Evolutionary conservation across 2,797 vertebrate genomes (phyloP).

Genomic region (Lacerta bilineata): DNA sequence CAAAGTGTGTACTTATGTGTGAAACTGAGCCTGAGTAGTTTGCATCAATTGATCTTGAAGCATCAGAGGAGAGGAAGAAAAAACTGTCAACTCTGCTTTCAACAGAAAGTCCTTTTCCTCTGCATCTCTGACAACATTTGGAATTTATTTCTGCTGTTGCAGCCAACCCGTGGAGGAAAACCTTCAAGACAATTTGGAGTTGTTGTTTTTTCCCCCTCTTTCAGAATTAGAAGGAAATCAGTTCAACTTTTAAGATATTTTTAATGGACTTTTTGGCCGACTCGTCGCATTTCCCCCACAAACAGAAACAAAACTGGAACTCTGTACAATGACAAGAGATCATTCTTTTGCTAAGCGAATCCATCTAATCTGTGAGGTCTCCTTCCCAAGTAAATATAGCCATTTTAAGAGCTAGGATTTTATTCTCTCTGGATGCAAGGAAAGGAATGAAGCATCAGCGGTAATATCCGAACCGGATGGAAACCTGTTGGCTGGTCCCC

Average conservation of each 20-base stretch:
- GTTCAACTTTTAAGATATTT: conserved; percentile 37
- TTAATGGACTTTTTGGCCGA: conserved; percentile 51
- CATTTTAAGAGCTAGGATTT: not conserved
- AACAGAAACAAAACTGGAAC: conserved; percentile 47
- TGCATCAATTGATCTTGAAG: conserved; percentile 81
- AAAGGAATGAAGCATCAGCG: conserved; percentile 57
- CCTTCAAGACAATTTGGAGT: conserved; percentile 47
- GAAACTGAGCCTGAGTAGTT: conserved; percentile 79
- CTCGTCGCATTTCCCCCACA: conserved; percentile 43
- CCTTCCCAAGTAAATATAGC: conserved; percentile 41
- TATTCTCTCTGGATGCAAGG: conserved; percentile 59
- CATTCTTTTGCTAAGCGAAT: conserved; percentile 52
- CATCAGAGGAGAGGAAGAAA: conserved; percentile 63
- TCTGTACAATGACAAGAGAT: conserved; percentile 23
- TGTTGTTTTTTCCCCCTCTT: conserved; percentile 49
- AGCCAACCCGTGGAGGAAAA: conserved; percentile 58
- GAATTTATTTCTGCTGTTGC: conserved; percentile 61
- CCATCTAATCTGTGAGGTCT: conserved; percentile 43
- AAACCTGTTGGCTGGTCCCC: conserved; percentile 55
- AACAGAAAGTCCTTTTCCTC: conserved; percentile 49
- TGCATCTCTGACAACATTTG: conserved; percentile 48
- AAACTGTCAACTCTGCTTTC: conserved; percentile 72
- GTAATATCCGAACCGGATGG: conserved; percentile 54
- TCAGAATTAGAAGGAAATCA: conserved; percentile 51
- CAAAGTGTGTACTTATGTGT: conserved; percentile 76